Base-by-base conservation (phyloP, 1,140 invertebrate species). In the Bombus waltoni region DNA sequence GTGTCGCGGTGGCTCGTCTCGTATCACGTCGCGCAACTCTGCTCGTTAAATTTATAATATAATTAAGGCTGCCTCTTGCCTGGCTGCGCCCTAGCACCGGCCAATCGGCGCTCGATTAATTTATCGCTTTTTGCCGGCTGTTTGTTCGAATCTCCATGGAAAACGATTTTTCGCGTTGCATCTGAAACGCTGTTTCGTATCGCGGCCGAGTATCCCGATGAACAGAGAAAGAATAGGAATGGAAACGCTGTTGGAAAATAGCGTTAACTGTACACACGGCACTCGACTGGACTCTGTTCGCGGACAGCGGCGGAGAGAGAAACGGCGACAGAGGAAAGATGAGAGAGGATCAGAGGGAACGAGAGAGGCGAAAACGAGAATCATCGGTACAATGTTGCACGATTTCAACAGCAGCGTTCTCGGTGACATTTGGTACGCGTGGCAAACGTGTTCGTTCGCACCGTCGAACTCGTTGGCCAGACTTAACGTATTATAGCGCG, bases 381-480 rank as follows among this genome's bases (percentile, higher is more conserved):
- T 87, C 88, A 72, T 42, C 76, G 68, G 82, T 87, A 90, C 90
- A 88, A 87, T 84, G 90, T 91, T 84, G 81, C 83, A 83, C 85
- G 81, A 90, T 77, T 92, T 88, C 88, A 91, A 85, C 90, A 87
- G 73, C 73, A 73, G 32, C 83, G 87, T 88, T 79, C 81, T 72
- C 79, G 72, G 86, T 91, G 90, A 91, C 90, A 91, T 91, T 93
- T 92, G 91, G 86, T 86, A 90, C 89, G 89, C 85, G 84, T 82
- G 77, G 71, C 76, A 47, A 88, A 84, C 89, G 88, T 93, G 88
- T 87, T 88, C 77, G 84, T 73, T 78, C 86, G 81, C 88, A 85
- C 73, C 81, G 85, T 70, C 87, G 75, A 88, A 87, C 38, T 88
- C 83, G 86, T 85, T 79, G 88, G 73, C 73, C 68, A 62, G 68